Conservation (phyloP, 2,113 vertebrate genomes). For the Fukomys damarensis region DNA sequence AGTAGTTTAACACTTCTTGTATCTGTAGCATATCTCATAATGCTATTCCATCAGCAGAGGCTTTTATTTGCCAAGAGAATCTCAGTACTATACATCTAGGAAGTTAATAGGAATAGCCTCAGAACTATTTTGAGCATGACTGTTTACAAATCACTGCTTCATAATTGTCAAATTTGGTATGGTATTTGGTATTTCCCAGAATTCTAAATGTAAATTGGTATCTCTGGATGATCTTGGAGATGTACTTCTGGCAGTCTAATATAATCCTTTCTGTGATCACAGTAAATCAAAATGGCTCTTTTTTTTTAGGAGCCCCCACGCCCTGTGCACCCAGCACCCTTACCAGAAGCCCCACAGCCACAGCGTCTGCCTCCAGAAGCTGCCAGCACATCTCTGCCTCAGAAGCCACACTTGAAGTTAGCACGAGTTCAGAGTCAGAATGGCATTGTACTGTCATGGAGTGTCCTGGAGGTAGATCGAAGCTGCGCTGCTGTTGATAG, state of each 20-base stretch:
- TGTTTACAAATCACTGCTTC: background rate
- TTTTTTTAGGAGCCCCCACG: slow-evolving; percentile 86
- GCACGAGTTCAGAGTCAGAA: slow-evolving; percentile 96
- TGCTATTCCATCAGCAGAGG: background rate
- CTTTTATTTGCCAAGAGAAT: slow-evolving; percentile 40
- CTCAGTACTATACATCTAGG: background rate
- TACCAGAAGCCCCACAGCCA: slow-evolving; percentile 90
- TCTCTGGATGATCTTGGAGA: background rate
- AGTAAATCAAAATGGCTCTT: background rate
- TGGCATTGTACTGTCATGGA: slow-evolving; percentile 98
- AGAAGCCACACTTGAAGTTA: slow-evolving; percentile 91
- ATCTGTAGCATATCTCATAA: background rate
- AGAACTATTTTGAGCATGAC: background rate
- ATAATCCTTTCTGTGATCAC: background rate
- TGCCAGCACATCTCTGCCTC: slow-evolving; percentile 90
- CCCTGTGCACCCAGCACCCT: slow-evolving; percentile 87
- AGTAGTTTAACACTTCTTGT: background rate
- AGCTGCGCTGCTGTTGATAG: slow-evolving; percentile 95
- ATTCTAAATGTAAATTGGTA: background rate
- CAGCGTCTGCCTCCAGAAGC: slow-evolving; percentile 92
- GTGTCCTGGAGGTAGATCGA: slow-evolving; percentile 94
- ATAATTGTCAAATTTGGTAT: background rate
- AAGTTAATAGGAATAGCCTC: background rate
- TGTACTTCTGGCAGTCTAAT: background rate
- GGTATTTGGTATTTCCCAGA: background rate